Base-by-base conservation (phyloP, 2,888 invertebrate species). In the Marasmarcha lunaedactyla region DNA sequence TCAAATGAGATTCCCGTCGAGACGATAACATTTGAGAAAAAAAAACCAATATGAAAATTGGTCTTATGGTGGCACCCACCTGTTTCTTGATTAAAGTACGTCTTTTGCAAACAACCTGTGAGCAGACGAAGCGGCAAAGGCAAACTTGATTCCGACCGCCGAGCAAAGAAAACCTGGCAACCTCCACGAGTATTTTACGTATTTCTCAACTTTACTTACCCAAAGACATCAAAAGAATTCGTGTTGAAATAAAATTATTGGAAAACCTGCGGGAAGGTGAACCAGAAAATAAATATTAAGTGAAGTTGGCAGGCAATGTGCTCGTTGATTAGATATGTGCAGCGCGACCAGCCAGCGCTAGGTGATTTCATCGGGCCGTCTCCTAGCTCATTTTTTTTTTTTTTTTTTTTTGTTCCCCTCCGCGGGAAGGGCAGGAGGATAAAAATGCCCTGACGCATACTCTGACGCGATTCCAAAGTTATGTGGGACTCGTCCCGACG, bases 31-130 rank as follows among this genome's bases (percentile, higher is more conserved):
- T n/a, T n/a, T n/a, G n/a, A n/a, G n/a, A n/a, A n/a, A 70, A 62
- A 70, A 74, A 71, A 65, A 69, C 64, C 70, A 76, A 78, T 74
- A 72, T 67, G 67, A 67, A 77, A 73, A 76, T 72, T 71, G 66
- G 69, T 66, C 59, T 58, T 51, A 60, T 59, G 52, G 50, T 61
- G 55, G 59, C 59, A 20, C 46, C 60, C 66, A 68, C 77, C 76
- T 76, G 73, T 71, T 73, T 66, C 56, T 69, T 74, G 79, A 78
- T 79, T 79, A 78, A 79, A 78, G 72, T 69, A 67, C 66, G 67
- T 70, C 34, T 66, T 55, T 54, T 52, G 59, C 64, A 70, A 76
- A 69, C 65, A 67, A 20, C 20, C 20, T 49, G 57, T 57, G 51
- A 55, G 53, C 56, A 55, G 59, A 53, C 61, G 63, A 57, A 57